A percentile compares a stretch with the other conserved stretches of the same genome.
These are phyloP conservation scores for Mimumesa dahlbomi DNA, from an alignment of 2,888 invertebrate species.

Conservation along the genomic window DNA sequence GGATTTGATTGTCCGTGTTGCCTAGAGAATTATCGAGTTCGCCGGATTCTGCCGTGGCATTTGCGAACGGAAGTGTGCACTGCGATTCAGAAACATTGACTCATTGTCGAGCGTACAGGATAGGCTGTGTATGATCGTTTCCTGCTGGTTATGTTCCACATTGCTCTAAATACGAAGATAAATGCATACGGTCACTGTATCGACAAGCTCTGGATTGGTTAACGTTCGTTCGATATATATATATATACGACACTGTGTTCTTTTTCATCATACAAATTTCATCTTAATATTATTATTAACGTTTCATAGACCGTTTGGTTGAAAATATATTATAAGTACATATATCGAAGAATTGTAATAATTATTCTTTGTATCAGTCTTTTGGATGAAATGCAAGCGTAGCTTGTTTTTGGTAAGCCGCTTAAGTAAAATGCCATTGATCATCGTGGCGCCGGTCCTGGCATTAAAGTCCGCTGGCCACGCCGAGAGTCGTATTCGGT, in stretches of 20 bases:
- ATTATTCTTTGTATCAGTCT: background rate
- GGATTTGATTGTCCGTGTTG: slow-evolving; percentile 76
- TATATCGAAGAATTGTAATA: no score
- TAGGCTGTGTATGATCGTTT: slow-evolving; percentile 42
- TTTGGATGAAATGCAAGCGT: background rate
- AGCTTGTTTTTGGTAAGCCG: slow-evolving; percentile 5
- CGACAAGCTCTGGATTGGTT: background rate
- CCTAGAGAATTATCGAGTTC: slow-evolving; percentile 74
- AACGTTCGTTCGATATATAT: no score
- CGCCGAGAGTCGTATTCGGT: slow-evolving; percentile 50
- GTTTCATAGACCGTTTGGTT: background rate
- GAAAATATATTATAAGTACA: no score
- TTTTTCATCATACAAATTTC: no score
- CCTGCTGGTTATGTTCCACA: slow-evolving; percentile 6
- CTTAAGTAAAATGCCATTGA: slow-evolving; percentile 47
- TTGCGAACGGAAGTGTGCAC: slow-evolving; percentile 61
- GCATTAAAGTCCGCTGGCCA: slow-evolving; percentile 51
- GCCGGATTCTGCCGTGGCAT: slow-evolving; percentile 63
- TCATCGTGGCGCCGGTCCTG: slow-evolving; percentile 55
- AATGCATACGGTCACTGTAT: background rate
- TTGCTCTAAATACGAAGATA: background rate
- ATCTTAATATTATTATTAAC: no score
- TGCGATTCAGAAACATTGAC: slow-evolving; percentile 59
- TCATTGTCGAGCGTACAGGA: slow-evolving; percentile 38
- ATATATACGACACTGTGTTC: no score